A percentile compares a stretch with the other conserved stretches of the same genome.
phyloP scores from a whole-genome alignment of 1,140 invertebrate genomes.

The Eriosoma lanigerum region DNA sequence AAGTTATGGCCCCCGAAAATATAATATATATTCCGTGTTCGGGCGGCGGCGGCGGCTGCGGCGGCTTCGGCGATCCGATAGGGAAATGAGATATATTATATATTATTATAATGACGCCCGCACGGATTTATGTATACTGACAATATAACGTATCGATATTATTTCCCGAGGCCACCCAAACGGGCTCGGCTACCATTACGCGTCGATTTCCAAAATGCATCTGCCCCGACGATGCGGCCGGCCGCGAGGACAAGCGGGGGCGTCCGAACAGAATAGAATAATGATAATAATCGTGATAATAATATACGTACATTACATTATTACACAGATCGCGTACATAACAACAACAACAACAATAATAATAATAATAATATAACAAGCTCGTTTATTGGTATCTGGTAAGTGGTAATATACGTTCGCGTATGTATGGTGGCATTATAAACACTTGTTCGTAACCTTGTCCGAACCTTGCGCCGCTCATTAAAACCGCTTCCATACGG shows the following conservation, averaged over 20 bases:
- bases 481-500: constrained; percentile 36
- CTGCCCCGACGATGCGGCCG: too few species aligned
- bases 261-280: constrained; percentile 28
- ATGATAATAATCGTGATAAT: constrained; percentile 17
- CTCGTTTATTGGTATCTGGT: constrained; percentile 40
- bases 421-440: neutral
- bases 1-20: constrained; percentile 3
- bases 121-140: constrained; percentile 32
- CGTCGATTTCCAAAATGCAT: constrained; percentile 14
- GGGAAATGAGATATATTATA: constrained; percentile 32
- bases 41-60: neutral
- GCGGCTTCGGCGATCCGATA: constrained; percentile 23
- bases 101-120: constrained; percentile 39
- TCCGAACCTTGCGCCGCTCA: constrained; percentile 35
- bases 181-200: constrained; percentile 22
- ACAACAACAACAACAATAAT: constrained; percentile 8
- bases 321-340: neutral
- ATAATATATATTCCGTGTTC: neutral
- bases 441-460: constrained; percentile 49
- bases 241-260: constrained; percentile 31
- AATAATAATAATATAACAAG: constrained; percentile 45
- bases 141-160: constrained; percentile 44
- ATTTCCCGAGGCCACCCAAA: constrained; percentile 49
- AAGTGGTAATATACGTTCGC: too few species aligned
- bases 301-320: neutral